Evolutionary conservation across 2,113 vertebrate species (phyloP).

Genomic region (Gyps fulvus): DNA sequence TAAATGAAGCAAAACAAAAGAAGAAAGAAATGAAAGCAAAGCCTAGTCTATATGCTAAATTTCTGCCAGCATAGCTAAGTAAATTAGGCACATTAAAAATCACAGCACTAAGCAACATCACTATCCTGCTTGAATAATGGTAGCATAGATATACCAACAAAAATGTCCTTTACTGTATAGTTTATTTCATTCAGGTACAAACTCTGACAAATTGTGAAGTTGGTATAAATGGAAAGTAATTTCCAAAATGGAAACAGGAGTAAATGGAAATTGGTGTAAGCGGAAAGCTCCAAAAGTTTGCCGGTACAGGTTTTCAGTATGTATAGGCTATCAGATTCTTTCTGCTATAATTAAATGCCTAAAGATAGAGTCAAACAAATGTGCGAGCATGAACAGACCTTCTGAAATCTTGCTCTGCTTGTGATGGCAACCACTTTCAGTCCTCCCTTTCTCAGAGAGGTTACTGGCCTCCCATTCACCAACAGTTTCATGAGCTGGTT

Average conservation of each 20-base stretch:
- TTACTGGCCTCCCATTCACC: not conserved
- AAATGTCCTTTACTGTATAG: not conserved
- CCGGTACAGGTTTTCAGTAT: not conserved
- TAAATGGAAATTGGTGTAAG: not conserved
- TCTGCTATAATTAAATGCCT: not conserved
- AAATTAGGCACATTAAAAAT: not conserved
- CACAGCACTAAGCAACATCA: not conserved
- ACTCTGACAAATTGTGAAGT: not conserved
- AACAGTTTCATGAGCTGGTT: not conserved
- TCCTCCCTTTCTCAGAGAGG: not conserved
- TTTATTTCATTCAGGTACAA: not conserved
- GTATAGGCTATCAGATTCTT: not conserved
- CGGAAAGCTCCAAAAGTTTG: fast-evolving
- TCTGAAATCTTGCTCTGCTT: not conserved
- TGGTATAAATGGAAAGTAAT: not conserved
- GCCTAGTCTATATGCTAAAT: not conserved
- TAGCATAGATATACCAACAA: not conserved
- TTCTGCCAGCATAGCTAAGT: not conserved
- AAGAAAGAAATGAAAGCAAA: constrained; percentile 2
- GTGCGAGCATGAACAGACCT: not conserved
- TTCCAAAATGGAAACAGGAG: not conserved
- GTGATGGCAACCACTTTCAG: not conserved
- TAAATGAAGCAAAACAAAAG: constrained; percentile 10
- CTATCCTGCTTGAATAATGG: not conserved
- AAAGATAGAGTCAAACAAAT: not conserved